Conservation (phyloP, 2,113 vertebrate species). For the Salvelinus namaycush region DNA sequence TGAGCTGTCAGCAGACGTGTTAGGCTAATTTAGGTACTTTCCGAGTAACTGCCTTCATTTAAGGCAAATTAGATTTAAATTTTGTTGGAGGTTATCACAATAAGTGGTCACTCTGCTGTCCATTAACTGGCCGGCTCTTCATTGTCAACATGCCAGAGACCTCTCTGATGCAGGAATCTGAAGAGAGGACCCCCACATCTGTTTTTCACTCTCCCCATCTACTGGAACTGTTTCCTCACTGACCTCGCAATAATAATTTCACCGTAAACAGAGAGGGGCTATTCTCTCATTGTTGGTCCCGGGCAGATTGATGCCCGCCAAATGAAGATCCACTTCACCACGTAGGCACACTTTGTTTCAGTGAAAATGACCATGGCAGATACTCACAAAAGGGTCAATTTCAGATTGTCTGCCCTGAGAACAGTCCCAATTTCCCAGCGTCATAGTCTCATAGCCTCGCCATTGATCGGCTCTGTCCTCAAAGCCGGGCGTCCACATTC, state of each 20-base stretch:
- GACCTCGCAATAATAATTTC: slow-evolving; percentile 65
- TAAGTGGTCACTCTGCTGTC: slow-evolving; percentile 79
- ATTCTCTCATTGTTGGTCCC: slow-evolving; percentile 44
- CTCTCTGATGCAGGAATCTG: slow-evolving; percentile 70
- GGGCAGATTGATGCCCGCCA: slow-evolving; percentile 58
- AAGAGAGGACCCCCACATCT: slow-evolving; percentile 75
- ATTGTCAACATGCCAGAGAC: slow-evolving; percentile 63
- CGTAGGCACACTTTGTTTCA: slow-evolving; percentile 69
- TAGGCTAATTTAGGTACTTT: slow-evolving; percentile 81
- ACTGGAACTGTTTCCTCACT: slow-evolving; percentile 52
- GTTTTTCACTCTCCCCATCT: slow-evolving; percentile 59
- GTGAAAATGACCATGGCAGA: slow-evolving; percentile 69
- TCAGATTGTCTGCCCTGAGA: slow-evolving; percentile 52
- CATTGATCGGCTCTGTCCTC: slow-evolving; percentile 54
- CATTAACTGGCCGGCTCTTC: slow-evolving; percentile 79
- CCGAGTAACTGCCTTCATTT: slow-evolving; percentile 80
- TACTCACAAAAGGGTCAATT: slow-evolving; percentile 65
- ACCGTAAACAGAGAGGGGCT: slow-evolving; percentile 59
- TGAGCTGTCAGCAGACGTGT: slow-evolving; percentile 54
- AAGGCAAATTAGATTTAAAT: slow-evolving; percentile 88
- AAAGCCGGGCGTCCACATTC: slow-evolving; percentile 50
- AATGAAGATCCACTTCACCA: slow-evolving; percentile 71
- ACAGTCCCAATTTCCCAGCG: slow-evolving; percentile 59
- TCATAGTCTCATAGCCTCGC: slow-evolving; percentile 61
- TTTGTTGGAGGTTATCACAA: slow-evolving; percentile 84